Evolutionary conservation across 2,888 invertebrate genomes (phyloP), one percentile per base, ranked within the genome.

Genomic region (Agonopterix subpropinquella): DNA sequence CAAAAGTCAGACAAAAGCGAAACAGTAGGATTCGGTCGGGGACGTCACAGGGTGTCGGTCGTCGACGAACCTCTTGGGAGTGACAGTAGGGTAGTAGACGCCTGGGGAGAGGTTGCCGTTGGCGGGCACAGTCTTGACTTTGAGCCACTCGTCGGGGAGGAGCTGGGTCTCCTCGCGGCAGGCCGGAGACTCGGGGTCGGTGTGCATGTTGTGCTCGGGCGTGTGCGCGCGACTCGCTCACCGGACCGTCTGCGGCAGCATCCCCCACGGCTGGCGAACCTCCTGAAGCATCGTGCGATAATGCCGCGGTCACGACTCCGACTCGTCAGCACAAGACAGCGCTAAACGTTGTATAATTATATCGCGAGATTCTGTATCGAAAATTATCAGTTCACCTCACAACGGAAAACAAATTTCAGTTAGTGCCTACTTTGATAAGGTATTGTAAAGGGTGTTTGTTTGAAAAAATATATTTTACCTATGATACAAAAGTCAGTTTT

Each of bases 281-380:
- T 78, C 79, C 86, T 85, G 84, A 78, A 83, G 85, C 87, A 81
- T 79, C 84, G 81, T 79, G 80, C 83, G 86, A 82, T 88, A 88
- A 87, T 87, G 81, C 73, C 78, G 72, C 82, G 74, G 70, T 87
- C 87, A 88, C 88, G 87, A 87, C 82, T 75, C 80, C 70, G 75
- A 69, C 71, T 73, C 70, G 69, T 65, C 65, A 57, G 61, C 68
- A 68, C 74, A 72, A 74, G 70, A 73, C 70, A 69, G 76, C 83
- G 86, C 84, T 87, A 86, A 86, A 77, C 77, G 70, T 73, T 78
- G 80, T 80, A 77, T 87, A 86, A 87, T 87, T 87, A 81, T 81
- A 84, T 73, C 78, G 79, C 80, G 72, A 79, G 77, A 84, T 82
- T 77, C 76, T 85, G 74, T 85, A 83, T 78, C 76, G 64, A 75